Conservation (phyloP, 2,888 invertebrate species). For the Nomada goodeniana region DNA sequence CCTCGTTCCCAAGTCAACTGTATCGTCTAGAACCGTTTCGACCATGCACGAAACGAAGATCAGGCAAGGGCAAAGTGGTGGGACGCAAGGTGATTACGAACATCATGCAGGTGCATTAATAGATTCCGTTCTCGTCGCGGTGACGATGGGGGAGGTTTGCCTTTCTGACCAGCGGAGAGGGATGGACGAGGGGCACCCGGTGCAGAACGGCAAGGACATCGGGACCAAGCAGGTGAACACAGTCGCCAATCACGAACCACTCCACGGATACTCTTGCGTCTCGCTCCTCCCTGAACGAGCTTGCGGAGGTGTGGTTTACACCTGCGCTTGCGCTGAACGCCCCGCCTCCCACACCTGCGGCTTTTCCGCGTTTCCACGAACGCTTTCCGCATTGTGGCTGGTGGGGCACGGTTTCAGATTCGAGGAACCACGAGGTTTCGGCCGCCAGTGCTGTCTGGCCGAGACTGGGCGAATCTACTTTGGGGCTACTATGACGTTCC, state of each 20-base stretch:
- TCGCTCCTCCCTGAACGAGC: conserved; percentile 80
- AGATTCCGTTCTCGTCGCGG: conserved; percentile 63
- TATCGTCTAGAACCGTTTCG: conserved; percentile 17
- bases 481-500: background rate
- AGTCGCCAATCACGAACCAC: conserved; percentile 81
- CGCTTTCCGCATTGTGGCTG: conserved; percentile 53
- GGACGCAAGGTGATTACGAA: conserved; percentile 75
- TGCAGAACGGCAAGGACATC: conserved; percentile 61
- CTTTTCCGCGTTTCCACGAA: conserved; percentile 76
- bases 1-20: conserved; percentile 8
- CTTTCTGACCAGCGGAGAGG: conserved; percentile 32
- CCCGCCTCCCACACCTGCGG: conserved; percentile 75
- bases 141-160: conserved; percentile 29
- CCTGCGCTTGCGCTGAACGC: conserved; percentile 80
- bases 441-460: conserved; percentile 42
- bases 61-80: conserved; percentile 27
- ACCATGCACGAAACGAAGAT: conserved; percentile 26
- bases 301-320: conserved; percentile 80
- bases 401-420: conserved; percentile 36
- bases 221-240: conserved; percentile 77
- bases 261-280: conserved; percentile 74
- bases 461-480: conserved; percentile 46
- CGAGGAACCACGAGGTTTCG: conserved; percentile 43
- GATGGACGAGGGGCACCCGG: conserved; percentile 55
- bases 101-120: conserved; percentile 82